phyloP scores from a whole-genome alignment of 2,113 vertebrate genomes.

The Neolamprologus sp. region DNA sequence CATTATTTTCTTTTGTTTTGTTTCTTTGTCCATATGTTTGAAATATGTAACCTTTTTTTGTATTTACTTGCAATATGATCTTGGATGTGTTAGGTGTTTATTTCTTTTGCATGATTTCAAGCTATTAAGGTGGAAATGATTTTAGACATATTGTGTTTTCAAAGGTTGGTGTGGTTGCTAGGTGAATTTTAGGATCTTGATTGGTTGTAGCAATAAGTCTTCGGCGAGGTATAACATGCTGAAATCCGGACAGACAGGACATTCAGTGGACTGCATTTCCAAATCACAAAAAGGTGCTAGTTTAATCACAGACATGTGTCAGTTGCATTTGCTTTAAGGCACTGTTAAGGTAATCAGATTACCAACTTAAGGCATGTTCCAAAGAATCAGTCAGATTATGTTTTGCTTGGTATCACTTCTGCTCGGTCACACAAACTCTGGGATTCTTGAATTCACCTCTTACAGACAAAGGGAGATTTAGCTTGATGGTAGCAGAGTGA shows the following conservation, averaged over 20 bases:
- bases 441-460: slow-evolving; percentile 36
- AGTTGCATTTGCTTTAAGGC: background rate
- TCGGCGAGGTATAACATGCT: slow-evolving; percentile 15
- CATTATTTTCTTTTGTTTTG: background rate
- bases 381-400: slow-evolving; percentile 4
- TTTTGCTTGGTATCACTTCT: background rate
- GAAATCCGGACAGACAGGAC: background rate
- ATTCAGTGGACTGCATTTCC: background rate
- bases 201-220: slow-evolving; percentile 56
- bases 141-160: background rate
- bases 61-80: slow-evolving; percentile 35
- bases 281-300: slow-evolving; percentile 33
- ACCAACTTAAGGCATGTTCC: background rate
- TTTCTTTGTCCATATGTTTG: background rate
- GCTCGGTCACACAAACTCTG: background rate
- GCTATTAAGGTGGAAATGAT: background rate
- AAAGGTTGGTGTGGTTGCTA: background rate
- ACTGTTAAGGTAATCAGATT: background rate
- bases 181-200: background rate
- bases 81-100: background rate
- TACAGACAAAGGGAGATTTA: slow-evolving; percentile 15
- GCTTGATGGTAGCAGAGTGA: background rate
- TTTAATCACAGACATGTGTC: background rate
- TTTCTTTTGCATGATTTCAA: background rate
- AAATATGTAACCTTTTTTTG: background rate